Evolutionary conservation across 1,140 invertebrate species (phyloP).

Genomic region (Drosophila busckii): DNA sequence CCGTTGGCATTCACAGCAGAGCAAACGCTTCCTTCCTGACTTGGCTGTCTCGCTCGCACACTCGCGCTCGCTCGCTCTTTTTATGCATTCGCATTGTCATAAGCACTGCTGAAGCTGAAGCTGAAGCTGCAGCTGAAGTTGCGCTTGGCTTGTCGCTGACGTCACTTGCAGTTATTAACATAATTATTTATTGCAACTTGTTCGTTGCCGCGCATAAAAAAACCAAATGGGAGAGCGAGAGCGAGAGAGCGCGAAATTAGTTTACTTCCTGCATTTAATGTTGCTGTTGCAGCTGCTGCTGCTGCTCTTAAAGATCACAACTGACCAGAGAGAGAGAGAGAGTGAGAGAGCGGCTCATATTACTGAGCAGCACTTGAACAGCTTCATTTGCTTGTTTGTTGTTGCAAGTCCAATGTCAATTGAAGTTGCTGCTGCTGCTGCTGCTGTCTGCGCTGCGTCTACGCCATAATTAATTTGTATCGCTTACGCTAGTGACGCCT

Average conservation of each 20-base stretch:
- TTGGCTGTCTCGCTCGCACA: too few relatives aligned
- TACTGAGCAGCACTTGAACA: too few relatives aligned
- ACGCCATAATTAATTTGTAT: slow-evolving; percentile 60
- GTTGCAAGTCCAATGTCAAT: slow-evolving; percentile 21
- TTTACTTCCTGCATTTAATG: slow-evolving; percentile 46
- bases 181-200: slow-evolving; percentile 64
- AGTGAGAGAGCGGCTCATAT: too few relatives aligned
- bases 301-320: too few relatives aligned
- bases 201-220: slow-evolving; percentile 12
- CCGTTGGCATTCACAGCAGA: slow-evolving; percentile 19
- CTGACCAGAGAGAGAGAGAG: too few relatives aligned
- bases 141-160: slow-evolving; percentile 14
- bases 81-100: slow-evolving; percentile 24
- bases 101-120: slow-evolving; percentile 2
- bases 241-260: slow-evolving; percentile 14
- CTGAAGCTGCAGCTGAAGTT: not conserved
- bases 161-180: slow-evolving; percentile 40
- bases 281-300: slow-evolving; percentile 8
- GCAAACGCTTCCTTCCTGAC: slow-evolving; percentile 33
- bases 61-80: too few relatives aligned
- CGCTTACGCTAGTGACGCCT: slow-evolving; percentile 33
- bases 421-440: not conserved
- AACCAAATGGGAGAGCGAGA: too few relatives aligned
- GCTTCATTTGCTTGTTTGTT: too few relatives aligned
- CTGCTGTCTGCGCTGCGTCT: slow-evolving; percentile 41